phyloP scores from a whole-genome alignment of 2,113 vertebrate species.

The Macrotus californicus region DNA sequence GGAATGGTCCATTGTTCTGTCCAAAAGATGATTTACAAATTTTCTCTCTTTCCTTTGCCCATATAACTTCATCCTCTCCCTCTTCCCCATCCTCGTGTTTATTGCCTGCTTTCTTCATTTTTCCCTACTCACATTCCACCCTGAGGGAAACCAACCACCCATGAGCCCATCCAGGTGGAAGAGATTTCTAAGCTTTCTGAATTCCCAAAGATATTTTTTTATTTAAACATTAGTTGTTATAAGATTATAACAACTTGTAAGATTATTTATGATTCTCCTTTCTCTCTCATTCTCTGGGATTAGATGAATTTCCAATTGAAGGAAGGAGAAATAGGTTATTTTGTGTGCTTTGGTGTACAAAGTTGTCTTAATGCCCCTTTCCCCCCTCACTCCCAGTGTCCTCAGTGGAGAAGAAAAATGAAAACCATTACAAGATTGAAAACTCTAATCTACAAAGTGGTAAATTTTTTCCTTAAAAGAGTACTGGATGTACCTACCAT shows the following conservation, averaged over 20 bases:
- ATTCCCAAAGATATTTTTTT: background rate
- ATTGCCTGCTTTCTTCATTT: background rate
- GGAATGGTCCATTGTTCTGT: background rate
- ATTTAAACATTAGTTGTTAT: background rate
- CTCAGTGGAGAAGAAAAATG: background rate
- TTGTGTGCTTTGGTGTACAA: background rate
- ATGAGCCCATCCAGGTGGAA: background rate
- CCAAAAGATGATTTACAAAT: background rate
- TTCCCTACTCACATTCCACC: background rate
- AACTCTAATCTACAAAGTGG: background rate
- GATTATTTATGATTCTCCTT: background rate
- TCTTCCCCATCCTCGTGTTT: background rate
- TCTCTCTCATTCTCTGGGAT: background rate
- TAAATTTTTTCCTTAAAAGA: background rate
- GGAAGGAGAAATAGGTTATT: background rate
- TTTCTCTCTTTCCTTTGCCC: background rate
- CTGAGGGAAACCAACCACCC: background rate
- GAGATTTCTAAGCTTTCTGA: background rate
- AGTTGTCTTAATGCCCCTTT: background rate
- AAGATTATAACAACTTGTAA: background rate
- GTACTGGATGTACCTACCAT: background rate
- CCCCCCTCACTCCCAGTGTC: rapidly evolving
- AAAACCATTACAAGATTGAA: background rate
- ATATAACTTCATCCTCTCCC: background rate
- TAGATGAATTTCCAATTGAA: background rate